A percentile compares a stretch with the other conserved stretches of the same genome.
phyloP scores from a whole-genome alignment of 1,140 invertebrate genomes.

The Bombus consobrinus region DNA sequence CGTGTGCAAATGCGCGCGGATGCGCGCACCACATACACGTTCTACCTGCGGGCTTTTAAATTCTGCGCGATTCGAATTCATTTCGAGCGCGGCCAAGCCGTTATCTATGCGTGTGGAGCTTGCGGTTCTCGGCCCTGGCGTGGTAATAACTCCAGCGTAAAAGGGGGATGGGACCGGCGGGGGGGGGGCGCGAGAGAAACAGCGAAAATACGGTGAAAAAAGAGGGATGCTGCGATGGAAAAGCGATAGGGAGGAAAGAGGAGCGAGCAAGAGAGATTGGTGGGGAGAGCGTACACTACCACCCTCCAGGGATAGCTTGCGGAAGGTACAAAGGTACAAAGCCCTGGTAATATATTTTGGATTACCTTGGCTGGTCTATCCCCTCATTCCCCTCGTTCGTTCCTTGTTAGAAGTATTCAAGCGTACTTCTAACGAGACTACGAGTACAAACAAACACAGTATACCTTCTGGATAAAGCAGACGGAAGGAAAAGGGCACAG shows the following conservation, averaged over 20 bases:
- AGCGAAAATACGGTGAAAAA: neutral
- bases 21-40: neutral
- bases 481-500: slow-evolving; percentile 19
- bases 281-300: slow-evolving; percentile 36
- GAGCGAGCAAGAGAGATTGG: neutral
- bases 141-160: slow-evolving; percentile 73
- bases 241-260: neutral
- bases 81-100: slow-evolving; percentile 67
- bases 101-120: slow-evolving; percentile 75
- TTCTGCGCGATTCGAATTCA: slow-evolving; percentile 73
- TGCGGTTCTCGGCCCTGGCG: slow-evolving; percentile 70
- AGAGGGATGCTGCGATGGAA: neutral
- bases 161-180: neutral
- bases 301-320: slow-evolving; percentile 53
- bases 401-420: slow-evolving; percentile 78
- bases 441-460: slow-evolving; percentile 61
- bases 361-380: slow-evolving; percentile 72
- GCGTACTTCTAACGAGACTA: slow-evolving; percentile 73
- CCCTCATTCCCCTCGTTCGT: slow-evolving; percentile 53
- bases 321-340: slow-evolving; percentile 77
- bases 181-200: neutral
- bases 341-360: slow-evolving; percentile 79
- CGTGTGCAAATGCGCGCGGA: slow-evolving; percentile 7
- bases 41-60: slow-evolving; percentile 64
- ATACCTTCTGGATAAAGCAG: slow-evolving; percentile 44